phyloP scores from a whole-genome alignment of 2,888 invertebrate genomes.

The Cryptocheilus praepositus region DNA sequence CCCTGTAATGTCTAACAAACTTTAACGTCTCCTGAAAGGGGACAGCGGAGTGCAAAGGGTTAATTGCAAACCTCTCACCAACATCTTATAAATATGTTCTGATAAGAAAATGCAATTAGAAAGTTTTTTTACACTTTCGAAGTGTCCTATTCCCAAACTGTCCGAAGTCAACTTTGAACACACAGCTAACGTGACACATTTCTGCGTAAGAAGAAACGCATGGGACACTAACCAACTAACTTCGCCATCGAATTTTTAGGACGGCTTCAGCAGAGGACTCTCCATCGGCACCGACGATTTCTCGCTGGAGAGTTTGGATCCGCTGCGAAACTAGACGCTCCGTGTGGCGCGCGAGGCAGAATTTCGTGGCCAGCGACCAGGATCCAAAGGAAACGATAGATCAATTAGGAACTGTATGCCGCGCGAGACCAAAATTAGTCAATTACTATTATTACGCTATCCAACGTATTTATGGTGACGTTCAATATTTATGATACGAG shows the following conservation, averaged over 20 bases:
- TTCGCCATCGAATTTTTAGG: conserved; percentile 77
- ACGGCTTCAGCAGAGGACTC: conserved; percentile 91
- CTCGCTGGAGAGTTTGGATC: conserved; percentile 94
- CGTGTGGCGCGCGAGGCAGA: conserved; percentile 17
- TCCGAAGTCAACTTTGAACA: too few relatives aligned
- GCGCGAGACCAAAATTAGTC: conserved; percentile 70
- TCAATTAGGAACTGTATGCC: conserved; percentile 47
- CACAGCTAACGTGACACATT: too few relatives aligned
- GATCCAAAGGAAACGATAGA: conserved; percentile 44
- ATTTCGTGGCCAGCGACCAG: conserved; percentile 5
- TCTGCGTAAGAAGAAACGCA: too few relatives aligned
- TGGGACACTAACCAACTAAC: too few relatives aligned
- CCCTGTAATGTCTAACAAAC: too few relatives aligned
- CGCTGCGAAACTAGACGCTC: conserved; percentile 82
- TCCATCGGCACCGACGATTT: conserved; percentile 95
- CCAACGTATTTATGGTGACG: conserved; percentile 57
- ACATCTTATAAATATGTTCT: too few relatives aligned
- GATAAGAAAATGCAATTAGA: too few relatives aligned
- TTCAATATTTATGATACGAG: conserved; percentile 50
- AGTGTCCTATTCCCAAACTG: too few relatives aligned
- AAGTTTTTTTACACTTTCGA: too few relatives aligned
- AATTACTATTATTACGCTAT: conserved; percentile 62
- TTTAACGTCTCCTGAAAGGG: too few relatives aligned
- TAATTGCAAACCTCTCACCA: too few relatives aligned
- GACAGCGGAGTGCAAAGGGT: too few relatives aligned